Base-by-base conservation (phyloP, 1,140 invertebrate genomes). In the Mercenaria mercenaria region DNA sequence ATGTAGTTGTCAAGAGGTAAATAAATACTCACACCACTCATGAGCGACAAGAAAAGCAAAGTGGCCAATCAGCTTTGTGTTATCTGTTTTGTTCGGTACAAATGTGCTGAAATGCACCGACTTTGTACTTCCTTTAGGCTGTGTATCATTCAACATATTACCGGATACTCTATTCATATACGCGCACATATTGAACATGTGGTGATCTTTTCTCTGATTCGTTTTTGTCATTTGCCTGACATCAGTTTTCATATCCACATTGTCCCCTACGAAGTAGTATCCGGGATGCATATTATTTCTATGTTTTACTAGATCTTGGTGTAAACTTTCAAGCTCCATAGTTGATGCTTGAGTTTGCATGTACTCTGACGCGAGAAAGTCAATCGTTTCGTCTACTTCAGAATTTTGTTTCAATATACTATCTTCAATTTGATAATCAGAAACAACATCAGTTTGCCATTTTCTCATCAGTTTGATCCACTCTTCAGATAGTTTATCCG, bases 111-210 rank as follows among this genome's bases (percentile, higher is more conserved):
- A 67, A 4, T 4, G 3, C 18, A 32, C 26, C 3, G 61, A 8
- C 4, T 67, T 37, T 34, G 34, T 4, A 67, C 32, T 29, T 8
- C 8, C 4, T 29, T 34, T 29, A 32, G 69, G 69, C n/a, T n/a
- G 37, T n/a, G 29, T 39, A 29, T 86, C 59, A n/a, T 59, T 39
- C 10, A 86, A 34, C 10, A 37, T 32, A 34, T 86, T 86, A n/a
- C 83, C 83, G 8, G 69, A 76, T 6, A 86, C 37, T 41, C 83
- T 43, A 32, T 76, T 86, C 59, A 43, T n/a, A 41, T 86, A 86
- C 8, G 69, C 83, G 77, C 52, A 86, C 29, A 86, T 86, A 15
- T 86, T 47, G 37, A 74, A 86, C 72, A 86, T 76, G 41, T 86
- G 69, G 18, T 86, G 83, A 41, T 86, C 83, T 59, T 77, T 76